Evolutionary conservation across 2,797 vertebrate species (phyloP).

Genomic region (Sebastes steindachneri): DNA sequence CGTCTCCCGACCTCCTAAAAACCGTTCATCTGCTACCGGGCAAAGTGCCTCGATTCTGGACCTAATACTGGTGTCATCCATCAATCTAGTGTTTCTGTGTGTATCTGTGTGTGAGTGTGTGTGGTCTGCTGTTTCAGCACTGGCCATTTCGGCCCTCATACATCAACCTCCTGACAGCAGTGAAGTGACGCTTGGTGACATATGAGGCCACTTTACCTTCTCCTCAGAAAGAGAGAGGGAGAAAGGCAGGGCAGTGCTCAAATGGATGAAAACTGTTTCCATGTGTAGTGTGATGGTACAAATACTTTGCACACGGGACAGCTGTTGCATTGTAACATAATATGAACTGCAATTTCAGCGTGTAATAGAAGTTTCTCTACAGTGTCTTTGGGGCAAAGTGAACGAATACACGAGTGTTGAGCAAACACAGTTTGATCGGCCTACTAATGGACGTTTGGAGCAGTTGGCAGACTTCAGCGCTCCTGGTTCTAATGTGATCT

Average conservation of each 20-base stretch:
- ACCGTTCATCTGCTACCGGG: conserved; percentile 31
- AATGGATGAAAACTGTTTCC: conserved; percentile 24
- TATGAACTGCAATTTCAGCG: neutral
- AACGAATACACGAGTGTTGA: conserved; percentile 42
- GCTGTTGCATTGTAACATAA: neutral
- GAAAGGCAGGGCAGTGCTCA: neutral
- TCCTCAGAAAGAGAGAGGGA: conserved; percentile 21
- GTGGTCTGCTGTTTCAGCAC: conserved; percentile 78
- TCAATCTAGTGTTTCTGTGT: conserved; percentile 54
- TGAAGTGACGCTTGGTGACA: conserved; percentile 70
- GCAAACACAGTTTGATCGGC: conserved; percentile 52
- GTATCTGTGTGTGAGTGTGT: conserved; percentile 37
- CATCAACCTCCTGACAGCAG: conserved; percentile 69
- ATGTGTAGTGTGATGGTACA: neutral
- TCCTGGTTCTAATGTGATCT: conserved; percentile 52
- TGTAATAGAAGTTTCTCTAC: neutral
- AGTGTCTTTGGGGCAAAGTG: conserved; percentile 1
- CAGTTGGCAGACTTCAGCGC: conserved; percentile 55
- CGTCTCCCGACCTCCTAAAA: conserved; percentile 20
- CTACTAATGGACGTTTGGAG: conserved; percentile 64
- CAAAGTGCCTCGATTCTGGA: conserved; percentile 47
- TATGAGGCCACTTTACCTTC: conserved; percentile 69
- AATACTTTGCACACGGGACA: neutral
- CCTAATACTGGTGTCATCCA: conserved; percentile 57
- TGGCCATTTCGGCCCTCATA: conserved; percentile 61